phyloP scores from a whole-genome alignment of 2,113 vertebrate genomes.

The Saguinus midas region DNA sequence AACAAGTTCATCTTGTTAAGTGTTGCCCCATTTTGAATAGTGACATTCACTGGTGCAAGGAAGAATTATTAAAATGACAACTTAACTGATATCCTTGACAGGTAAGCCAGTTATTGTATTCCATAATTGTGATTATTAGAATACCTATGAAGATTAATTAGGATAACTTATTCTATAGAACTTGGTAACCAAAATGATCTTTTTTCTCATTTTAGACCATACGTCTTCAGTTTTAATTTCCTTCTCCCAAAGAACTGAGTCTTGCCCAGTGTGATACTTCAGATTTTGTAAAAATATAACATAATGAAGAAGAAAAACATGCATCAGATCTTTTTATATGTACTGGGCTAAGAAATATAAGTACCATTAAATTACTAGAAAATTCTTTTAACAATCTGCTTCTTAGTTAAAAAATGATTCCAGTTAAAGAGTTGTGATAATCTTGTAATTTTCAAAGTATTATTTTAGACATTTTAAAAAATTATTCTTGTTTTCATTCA shows the following conservation, averaged over 20 bases:
- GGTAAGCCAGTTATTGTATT: constrained; percentile 52
- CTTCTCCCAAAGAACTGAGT: background rate
- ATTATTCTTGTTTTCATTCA: constrained; percentile 64
- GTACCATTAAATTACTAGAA: constrained; percentile 58
- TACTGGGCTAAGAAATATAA: constrained; percentile 56
- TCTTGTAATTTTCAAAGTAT: constrained; percentile 64
- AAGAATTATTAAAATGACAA: constrained; percentile 62
- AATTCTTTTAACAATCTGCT: constrained; percentile 57
- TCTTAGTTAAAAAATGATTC: constrained; percentile 63
- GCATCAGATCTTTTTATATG: constrained; percentile 27
- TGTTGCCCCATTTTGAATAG: constrained; percentile 59
- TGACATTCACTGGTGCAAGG: constrained; percentile 16
- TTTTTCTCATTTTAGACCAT: background rate
- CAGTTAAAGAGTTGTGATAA: constrained; percentile 61
- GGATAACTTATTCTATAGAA: background rate
- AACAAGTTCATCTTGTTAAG: constrained; percentile 67
- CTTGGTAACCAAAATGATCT: background rate
- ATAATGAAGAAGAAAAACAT: constrained; percentile 50
- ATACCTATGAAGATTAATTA: background rate
- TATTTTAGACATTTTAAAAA: constrained; percentile 14
- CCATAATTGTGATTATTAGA: constrained; percentile 34
- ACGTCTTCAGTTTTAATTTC: constrained; percentile 42
- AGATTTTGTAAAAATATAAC: constrained; percentile 61
- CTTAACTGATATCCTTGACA: constrained; percentile 27
- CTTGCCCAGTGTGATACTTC: background rate